Evolutionary conservation across 2,113 vertebrate species (phyloP), one percentile per base, ranked within the genome.

Genomic region (Microtus pennsylvanicus): DNA sequence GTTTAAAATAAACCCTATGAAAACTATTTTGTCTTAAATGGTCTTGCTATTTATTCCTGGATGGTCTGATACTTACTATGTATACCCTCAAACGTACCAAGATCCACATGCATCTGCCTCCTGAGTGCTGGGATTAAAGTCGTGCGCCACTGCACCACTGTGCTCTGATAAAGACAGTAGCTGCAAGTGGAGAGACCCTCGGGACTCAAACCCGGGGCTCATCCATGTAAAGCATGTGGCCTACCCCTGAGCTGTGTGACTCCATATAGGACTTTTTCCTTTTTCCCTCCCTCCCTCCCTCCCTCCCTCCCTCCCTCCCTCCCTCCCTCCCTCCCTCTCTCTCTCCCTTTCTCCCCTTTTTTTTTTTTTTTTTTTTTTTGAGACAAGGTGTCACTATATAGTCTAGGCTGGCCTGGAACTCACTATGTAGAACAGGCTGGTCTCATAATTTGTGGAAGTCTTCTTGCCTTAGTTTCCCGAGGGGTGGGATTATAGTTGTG

Each of bases 1-100:
- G 55, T 81, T 98, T 97, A 65, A 97, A 93, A 42, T 93, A 77
- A 85, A 24, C 78, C n/a, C 19, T 83, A 2, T 21, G 76, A 17
- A 8, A 88, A 70, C 35, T 95, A 21, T 87, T 96, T 97, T 83
- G 72, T 63, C 69, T 42, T 42, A 42, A 42, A 42, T 42, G 42
- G 42, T 42, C 42, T 55, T 52, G 47, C 55, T 83, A 42, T 83
- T 13, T 5, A 82, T 38, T 13, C 7, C 55, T 83, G 55, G 1
- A 5, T 83, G 80, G 55, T 22, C 24, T 61, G 21, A 13, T 61
- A 61, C n/a, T 82, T 10, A 61, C 52, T 58, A 3, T 83, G 80
- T 83, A 83, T 55, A 42, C 22, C 55, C 22, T 58, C 55, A 82
- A 38, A 82, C 5, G 38, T 22, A 61, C n/a, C 35, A 58, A 83